phyloP scores from a whole-genome alignment of 2,888 invertebrate species.

The Polylopha cassiicola region DNA sequence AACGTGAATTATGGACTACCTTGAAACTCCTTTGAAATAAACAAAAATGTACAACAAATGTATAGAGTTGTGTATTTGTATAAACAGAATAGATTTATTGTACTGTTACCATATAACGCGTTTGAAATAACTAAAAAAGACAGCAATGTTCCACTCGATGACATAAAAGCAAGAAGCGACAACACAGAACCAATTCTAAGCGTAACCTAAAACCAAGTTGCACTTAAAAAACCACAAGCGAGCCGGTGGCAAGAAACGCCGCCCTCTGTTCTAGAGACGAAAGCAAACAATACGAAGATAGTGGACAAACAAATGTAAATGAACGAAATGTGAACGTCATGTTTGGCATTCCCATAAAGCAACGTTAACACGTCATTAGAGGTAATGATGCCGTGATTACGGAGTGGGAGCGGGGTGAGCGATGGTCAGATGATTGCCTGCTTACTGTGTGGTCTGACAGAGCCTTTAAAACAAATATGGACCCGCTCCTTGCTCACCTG shows the following conservation, averaged over 20 bases:
- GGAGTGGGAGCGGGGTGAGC: conserved; percentile 60
- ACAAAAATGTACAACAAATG: too few species aligned
- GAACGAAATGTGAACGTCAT: conserved; percentile 76
- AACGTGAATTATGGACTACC: conserved; percentile 17
- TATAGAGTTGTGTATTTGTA: too few species aligned
- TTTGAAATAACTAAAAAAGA: conserved; percentile 41
- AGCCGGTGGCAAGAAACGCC: conserved; percentile 67
- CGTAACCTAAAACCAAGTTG: conserved; percentile 59
- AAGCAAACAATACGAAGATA: conserved; percentile 70
- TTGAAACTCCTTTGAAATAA: conserved; percentile 6
- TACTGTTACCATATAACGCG: too few species aligned
- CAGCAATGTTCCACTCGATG: conserved; percentile 29
- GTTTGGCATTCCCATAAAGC: conserved; percentile 78
- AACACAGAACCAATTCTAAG: conserved; percentile 39
- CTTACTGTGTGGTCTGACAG: conserved; percentile 67
- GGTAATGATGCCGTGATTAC: conserved; percentile 76
- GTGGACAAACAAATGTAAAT: conserved; percentile 76
- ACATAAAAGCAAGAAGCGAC: conserved; percentile 23
- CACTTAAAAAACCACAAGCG: conserved; percentile 60
- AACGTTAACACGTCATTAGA: conserved; percentile 77
- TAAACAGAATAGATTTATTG: too few species aligned
- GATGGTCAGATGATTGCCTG: conserved; percentile 64
- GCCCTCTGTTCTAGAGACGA: conserved; percentile 75
- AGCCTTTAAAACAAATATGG: conserved; percentile 62
- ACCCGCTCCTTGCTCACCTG: conserved; percentile 35